A percentile compares a stretch with the other conserved stretches of the same genome.
Conservation (phyloP, 2,113 vertebrate species). For the Heterocephalus glaber region DNA sequence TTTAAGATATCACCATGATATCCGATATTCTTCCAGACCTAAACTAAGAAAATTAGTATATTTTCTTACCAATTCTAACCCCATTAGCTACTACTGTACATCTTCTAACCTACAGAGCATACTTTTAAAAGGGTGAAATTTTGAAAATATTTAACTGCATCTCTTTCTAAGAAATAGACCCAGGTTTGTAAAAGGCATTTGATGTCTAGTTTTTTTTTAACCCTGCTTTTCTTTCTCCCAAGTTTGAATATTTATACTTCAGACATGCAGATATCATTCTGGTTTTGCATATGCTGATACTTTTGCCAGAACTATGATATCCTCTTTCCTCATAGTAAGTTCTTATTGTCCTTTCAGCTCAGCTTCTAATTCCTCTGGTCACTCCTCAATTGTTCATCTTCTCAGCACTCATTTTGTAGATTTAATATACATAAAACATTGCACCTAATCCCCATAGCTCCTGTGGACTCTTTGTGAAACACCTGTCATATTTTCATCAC, state of each 20-base stretch:
- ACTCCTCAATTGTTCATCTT: not conserved
- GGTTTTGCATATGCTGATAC: not conserved
- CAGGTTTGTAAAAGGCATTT: not conserved
- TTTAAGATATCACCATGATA: not conserved
- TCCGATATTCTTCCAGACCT: not conserved
- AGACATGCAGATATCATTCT: not conserved
- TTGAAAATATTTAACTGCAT: not conserved
- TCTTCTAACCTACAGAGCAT: not conserved
- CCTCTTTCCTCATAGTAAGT: not conserved
- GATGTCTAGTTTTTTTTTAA: not conserved
- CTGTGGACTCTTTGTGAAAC: not conserved
- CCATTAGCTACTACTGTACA: not conserved
- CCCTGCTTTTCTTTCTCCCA: not conserved
- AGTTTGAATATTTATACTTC: not conserved
- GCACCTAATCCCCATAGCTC: rapidly evolving
- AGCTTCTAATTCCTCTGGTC: not conserved
- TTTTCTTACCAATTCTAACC: not conserved
- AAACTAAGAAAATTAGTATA: not conserved
- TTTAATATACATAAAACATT: not conserved
- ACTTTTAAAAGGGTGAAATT: not conserved
- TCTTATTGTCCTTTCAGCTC: not conserved
- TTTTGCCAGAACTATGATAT: not conserved
- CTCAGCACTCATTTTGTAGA: not conserved
- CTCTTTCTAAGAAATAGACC: not conserved
- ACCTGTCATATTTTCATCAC: not conserved